Percentiles rank a stretch among this genome's conserved stretches.
Evolutionary conservation across 2,113 vertebrate species (phyloP).

Genomic region (Sminthopsis crassicaudata): DNA sequence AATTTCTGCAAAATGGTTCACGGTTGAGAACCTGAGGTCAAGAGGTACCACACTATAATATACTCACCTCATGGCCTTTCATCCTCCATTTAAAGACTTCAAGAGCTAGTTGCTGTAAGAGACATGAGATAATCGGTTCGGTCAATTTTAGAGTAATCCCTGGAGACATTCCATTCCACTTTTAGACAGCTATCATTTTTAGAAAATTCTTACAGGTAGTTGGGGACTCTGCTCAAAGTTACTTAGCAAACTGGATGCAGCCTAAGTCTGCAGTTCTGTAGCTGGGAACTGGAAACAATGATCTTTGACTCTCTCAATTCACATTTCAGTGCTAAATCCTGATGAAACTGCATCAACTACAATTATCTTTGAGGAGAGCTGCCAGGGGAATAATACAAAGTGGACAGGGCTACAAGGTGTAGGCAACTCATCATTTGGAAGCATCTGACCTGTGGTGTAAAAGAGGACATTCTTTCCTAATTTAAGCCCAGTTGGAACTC

Average conservation of each 20-base stretch:
- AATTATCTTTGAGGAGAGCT: constrained; percentile 34
- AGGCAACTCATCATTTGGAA: not conserved
- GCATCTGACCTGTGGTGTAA: not conserved
- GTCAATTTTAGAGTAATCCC: not conserved
- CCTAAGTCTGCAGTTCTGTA: not conserved
- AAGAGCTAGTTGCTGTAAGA: not conserved
- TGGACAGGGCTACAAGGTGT: not conserved
- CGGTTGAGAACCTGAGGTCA: not conserved
- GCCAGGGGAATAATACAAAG: not conserved
- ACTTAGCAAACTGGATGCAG: not conserved
- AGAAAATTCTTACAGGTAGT: not conserved
- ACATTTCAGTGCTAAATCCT: not conserved
- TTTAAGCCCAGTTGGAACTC: not conserved
- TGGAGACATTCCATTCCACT: not conserved
- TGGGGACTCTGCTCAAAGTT: not conserved
- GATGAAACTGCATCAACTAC: not conserved
- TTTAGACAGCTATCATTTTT: not conserved
- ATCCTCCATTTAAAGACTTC: not conserved
- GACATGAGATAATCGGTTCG: not conserved
- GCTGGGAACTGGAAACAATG: not conserved
- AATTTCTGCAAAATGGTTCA: not conserved
- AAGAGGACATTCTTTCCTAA: not conserved
- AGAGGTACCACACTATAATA: not conserved
- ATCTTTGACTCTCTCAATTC: not conserved
- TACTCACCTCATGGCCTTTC: not conserved